Conservation (phyloP, 2,113 vertebrate genomes). For the Bufo bufo region DNA sequence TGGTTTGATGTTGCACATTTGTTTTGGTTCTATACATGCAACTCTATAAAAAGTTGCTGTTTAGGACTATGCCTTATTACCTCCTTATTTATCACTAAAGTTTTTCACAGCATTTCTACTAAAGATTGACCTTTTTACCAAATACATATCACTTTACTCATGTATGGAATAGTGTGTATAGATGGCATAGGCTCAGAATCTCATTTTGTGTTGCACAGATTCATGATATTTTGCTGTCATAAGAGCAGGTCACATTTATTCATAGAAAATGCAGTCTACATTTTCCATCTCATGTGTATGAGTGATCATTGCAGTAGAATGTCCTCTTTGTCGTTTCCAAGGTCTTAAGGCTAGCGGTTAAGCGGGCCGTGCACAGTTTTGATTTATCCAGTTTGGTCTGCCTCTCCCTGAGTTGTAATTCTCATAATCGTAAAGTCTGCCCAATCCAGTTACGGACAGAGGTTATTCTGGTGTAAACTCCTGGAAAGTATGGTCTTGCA, state of each 20-base stretch:
- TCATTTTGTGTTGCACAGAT: neutral
- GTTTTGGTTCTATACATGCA: neutral
- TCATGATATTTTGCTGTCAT: constrained; percentile 14
- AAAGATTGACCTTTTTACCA: neutral
- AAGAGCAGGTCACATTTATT: constrained; percentile 68
- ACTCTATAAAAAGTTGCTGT: neutral
- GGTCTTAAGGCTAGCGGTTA: neutral
- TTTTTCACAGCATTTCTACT: neutral
- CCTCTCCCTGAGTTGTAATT: constrained; percentile 55
- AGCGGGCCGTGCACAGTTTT: neutral
- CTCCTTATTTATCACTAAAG: neutral
- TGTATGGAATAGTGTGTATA: neutral
- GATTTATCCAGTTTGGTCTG: neutral
- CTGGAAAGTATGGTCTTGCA: constrained; percentile 83
- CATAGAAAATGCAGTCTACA: constrained; percentile 56
- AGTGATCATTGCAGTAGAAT: constrained; percentile 18
- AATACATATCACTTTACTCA: neutral
- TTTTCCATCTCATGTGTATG: constrained; percentile 48
- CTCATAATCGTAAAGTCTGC: constrained; percentile 78
- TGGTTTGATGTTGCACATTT: neutral
- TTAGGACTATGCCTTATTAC: neutral
- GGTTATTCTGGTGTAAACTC: constrained; percentile 89
- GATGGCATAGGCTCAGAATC: neutral
- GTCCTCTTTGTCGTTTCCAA: constrained; percentile 9
- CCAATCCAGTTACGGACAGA: constrained; percentile 86